Evolutionary conservation across 2,113 vertebrate genomes (phyloP), one percentile per base, ranked within the genome.

Genomic region (Tragelaphus imberbis): DNA sequence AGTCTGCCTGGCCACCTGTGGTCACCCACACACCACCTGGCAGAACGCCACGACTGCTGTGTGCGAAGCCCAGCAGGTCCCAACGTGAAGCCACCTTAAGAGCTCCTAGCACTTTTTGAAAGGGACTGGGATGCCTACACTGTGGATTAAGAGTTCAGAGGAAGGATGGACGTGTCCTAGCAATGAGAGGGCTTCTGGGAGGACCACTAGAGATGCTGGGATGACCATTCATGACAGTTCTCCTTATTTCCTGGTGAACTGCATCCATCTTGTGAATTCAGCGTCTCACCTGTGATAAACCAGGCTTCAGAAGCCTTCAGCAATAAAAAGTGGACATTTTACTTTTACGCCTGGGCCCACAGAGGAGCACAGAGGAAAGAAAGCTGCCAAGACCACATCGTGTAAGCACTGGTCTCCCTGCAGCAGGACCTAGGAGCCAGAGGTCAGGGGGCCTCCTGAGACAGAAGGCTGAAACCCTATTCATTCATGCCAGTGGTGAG

Each of bases 401-500:
- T 2, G 51, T 13, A 11, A 1, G 2, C 28, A 33, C 14, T 1
- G 3, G 49, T 5, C 11, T 13, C 40, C 75, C 27, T 68, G n/a
- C 71, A 56, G 53, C 1, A 84, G 28, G 36, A 21, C 61, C 55
- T 25, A 51, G 59, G 49, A 53, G 8, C 9, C 28, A 79, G 59
- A 87, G 79, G 16, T 5, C 77, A 28, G 44, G 23, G 25, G 75
- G 30, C 47, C 65, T 68, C n/a, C 77, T 61, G 21, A 86, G 40
- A 13, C 90, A 89, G 63, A 91, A 63, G 40, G 44, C 61, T 36
- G 7, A 65, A 92, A 47, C 80, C 33, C 51, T 53, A 15, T 44
- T 47, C 77, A 88, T 97, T 84, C 71, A 89, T 80, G 77, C 77
- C 47, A 30, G 92, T 81, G 79, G 94, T 92, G n/a, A 98, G 61